Evolutionary conservation across 2,113 vertebrate species (phyloP).

Genomic region (Puntigrus tetrazona): DNA sequence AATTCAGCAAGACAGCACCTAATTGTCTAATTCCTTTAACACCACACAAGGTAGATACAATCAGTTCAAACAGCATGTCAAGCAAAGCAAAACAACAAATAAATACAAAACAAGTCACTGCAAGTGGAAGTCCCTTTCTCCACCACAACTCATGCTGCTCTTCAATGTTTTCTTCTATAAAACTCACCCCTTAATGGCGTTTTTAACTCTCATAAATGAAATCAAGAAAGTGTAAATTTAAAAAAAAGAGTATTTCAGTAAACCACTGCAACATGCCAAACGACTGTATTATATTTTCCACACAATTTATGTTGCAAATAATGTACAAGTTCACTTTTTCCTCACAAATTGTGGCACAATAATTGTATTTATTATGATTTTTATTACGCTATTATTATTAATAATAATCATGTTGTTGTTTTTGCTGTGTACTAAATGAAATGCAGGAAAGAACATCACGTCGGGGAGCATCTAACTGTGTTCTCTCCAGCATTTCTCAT

Average conservation of each 20-base stretch:
- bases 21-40: background rate
- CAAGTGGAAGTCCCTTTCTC: background rate
- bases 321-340: background rate
- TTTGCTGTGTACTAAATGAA: background rate
- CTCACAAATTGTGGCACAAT: background rate
- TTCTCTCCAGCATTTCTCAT: slow-evolving; percentile 15
- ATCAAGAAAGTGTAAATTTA: background rate
- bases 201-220: background rate
- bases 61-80: background rate
- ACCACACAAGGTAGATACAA: background rate
- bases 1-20: background rate
- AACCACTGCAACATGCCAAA: background rate
- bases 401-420: background rate
- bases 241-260: background rate
- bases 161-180: background rate
- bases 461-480: background rate
- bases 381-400: background rate
- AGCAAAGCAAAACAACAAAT: background rate
- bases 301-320: background rate
- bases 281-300: background rate
- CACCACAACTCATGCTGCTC: background rate
- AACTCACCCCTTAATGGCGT: too few species aligned
- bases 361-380: background rate
- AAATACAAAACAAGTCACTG: background rate
- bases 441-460: background rate